Percentiles rank a stretch among this genome's conserved stretches.
Evolutionary conservation across 23 tunicate genomes (phyloP).

Genomic region (Styela clava): DNA sequence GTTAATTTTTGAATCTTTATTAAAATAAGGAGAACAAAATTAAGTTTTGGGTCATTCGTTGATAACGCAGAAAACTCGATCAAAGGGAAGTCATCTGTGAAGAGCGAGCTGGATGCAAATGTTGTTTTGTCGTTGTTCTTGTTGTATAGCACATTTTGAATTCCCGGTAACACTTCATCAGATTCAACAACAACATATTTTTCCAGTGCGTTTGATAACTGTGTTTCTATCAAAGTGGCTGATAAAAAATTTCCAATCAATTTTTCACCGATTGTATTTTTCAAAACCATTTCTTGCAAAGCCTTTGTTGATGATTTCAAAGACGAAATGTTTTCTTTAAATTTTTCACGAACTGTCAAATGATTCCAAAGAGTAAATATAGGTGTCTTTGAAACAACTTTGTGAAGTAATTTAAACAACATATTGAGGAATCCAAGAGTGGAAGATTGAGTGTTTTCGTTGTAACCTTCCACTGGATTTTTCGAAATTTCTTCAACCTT

Average conservation of each 20-base stretch:
- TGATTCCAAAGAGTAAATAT: slow-evolving; percentile 23
- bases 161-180: not conserved
- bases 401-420: not conserved
- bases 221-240: not conserved
- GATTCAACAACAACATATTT: not conserved
- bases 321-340: not conserved
- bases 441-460: too few relatives aligned
- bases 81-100: not conserved
- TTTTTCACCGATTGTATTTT: not conserved
- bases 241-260: not conserved
- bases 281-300: not conserved
- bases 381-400: not conserved
- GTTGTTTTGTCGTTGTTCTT: not conserved
- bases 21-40: not conserved
- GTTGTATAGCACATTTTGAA: not conserved
- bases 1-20: not conserved
- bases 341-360: slow-evolving; percentile 12
- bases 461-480: too few relatives aligned
- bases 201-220: not conserved
- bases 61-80: not conserved
- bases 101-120: not conserved
- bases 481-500: too few relatives aligned
- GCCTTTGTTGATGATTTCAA: not conserved
- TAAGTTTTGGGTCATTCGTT: not conserved
- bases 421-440: not conserved